Evolutionary conservation across 2,113 vertebrate genomes (phyloP).

Genomic region (Procavia capensis): DNA sequence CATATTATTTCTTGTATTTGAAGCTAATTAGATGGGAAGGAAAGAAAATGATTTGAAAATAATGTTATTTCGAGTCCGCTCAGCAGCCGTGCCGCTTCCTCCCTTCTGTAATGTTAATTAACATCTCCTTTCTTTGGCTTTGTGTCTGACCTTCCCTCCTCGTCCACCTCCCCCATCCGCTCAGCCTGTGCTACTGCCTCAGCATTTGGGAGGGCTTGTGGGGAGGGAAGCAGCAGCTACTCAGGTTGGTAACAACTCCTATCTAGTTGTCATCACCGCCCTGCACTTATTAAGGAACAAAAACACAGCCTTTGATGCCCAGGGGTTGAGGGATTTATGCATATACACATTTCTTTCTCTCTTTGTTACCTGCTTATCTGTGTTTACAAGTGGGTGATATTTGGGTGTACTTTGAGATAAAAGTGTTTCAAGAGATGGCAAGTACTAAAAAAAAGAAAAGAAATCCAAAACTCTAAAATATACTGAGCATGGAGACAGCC

Average conservation of each 20-base stretch:
- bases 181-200: not conserved
- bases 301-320: not conserved
- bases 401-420: not conserved
- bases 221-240: not conserved
- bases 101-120: not conserved
- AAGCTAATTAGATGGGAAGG: not conserved
- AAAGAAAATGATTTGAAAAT: not conserved
- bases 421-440: not conserved
- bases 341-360: not conserved
- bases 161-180: too few species aligned
- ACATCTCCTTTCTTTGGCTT: not conserved
- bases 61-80: not conserved
- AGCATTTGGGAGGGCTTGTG: rapidly evolving
- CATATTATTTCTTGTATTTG: not conserved
- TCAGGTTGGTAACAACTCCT: not conserved
- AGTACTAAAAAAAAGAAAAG: not conserved
- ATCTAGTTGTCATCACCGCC: not conserved
- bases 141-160: not conserved
- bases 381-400: not conserved
- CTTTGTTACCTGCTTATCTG: not conserved
- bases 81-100: not conserved
- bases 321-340: not conserved
- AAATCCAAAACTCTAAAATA: too few species aligned
- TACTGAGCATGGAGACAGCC: rapidly evolving
- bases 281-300: not conserved